phyloP scores from a whole-genome alignment of 2,797 vertebrate species.

The Sphenopsis melanotis region DNA sequence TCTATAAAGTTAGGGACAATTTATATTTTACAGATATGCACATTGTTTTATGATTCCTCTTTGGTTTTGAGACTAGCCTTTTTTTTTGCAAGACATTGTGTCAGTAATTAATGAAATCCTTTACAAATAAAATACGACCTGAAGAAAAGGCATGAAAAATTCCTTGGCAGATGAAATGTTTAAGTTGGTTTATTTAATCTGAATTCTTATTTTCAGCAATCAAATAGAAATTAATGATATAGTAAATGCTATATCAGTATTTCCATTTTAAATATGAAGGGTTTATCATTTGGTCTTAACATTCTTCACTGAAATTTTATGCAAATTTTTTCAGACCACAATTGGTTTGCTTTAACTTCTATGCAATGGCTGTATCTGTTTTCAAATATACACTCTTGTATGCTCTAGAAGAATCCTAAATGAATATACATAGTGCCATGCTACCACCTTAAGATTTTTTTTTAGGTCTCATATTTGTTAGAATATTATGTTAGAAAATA shows the following conservation, averaged over 20 bases:
- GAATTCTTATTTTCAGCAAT: not conserved
- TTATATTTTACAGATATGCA: not conserved
- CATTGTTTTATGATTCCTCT: not conserved
- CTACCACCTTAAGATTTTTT: not conserved
- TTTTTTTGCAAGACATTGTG: not conserved
- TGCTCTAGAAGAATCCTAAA: not conserved
- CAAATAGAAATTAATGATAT: not conserved
- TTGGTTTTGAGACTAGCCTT: not conserved
- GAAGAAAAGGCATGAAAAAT: not conserved
- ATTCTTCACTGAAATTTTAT: not conserved
- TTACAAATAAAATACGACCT: not conserved
- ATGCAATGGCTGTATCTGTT: not conserved
- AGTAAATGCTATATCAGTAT: not conserved
- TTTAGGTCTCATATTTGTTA: not conserved
- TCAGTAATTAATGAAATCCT: not conserved
- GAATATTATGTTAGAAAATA: not conserved
- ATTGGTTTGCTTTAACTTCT: not conserved
- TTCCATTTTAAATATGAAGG: not conserved
- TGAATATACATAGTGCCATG: not conserved
- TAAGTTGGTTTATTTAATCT: not conserved
- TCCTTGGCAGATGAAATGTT: not conserved
- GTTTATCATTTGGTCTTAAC: not conserved
- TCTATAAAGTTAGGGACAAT: not conserved
- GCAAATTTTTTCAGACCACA: not conserved
- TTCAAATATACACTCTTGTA: not conserved